Evolutionary conservation across 1,140 invertebrate species (phyloP).

Genomic region (Lamellibrachia luymesi): DNA sequence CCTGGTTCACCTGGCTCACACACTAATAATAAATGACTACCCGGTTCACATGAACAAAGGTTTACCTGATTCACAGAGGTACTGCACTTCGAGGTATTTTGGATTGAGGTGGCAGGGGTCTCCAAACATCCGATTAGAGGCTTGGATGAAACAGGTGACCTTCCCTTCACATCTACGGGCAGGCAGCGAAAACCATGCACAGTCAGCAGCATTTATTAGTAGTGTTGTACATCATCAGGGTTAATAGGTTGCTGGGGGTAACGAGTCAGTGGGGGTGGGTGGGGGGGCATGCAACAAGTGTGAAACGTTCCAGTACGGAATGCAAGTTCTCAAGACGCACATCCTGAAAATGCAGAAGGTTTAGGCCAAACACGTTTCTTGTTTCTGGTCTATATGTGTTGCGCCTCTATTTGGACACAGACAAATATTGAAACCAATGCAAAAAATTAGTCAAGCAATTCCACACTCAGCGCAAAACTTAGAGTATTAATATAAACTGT

Average conservation of each 20-base stretch:
- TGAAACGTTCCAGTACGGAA: background rate
- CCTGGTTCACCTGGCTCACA: background rate
- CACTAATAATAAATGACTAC: background rate
- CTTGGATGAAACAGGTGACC: conserved; percentile 32
- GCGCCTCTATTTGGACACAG: background rate
- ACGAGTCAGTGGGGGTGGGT: background rate
- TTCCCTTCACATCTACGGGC: background rate
- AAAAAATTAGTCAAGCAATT: background rate
- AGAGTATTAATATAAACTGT: background rate
- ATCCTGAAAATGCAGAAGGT: background rate
- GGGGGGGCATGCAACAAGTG: background rate
- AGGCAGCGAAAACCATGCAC: background rate
- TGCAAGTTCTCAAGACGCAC: background rate
- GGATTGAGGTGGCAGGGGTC: conserved; percentile 25
- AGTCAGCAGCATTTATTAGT: background rate
- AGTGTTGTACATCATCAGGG: background rate
- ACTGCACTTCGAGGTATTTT: conserved; percentile 28
- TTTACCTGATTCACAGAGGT: conserved; percentile 6
- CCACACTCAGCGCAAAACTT: background rate
- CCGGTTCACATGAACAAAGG: background rate
- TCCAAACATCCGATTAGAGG: conserved; percentile 21
- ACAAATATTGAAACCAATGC: background rate
- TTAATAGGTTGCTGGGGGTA: background rate
- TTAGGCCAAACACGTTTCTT: background rate
- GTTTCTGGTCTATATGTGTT: background rate